Percentiles rank a stretch among this genome's conserved stretches.
Conservation (phyloP, 2,797 vertebrate species). For the Ctenopoma kingsleyae region DNA sequence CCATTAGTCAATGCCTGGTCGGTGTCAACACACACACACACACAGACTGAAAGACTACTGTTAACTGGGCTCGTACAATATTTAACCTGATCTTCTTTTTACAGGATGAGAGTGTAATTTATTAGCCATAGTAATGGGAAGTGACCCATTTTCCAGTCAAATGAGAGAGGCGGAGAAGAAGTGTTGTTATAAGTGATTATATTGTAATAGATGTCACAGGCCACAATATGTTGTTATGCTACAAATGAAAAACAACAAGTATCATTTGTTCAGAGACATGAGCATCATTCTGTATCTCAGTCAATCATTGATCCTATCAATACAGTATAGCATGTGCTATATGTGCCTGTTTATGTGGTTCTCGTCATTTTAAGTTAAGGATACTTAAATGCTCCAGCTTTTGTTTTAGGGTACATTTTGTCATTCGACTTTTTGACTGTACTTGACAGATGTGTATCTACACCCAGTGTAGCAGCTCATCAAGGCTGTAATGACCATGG, state of each 20-base stretch:
- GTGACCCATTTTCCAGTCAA: slow-evolving; percentile 55
- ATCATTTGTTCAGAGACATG: too few species aligned
- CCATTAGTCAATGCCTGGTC: slow-evolving; percentile 73
- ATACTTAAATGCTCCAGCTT: neutral
- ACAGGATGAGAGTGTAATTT: slow-evolving; percentile 63
- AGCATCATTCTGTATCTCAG: too few species aligned
- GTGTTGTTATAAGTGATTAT: slow-evolving; percentile 40
- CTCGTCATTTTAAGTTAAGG: neutral
- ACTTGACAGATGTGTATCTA: neutral
- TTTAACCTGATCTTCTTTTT: slow-evolving; percentile 70
- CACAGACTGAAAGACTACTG: slow-evolving; percentile 25
- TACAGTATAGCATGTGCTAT: too few species aligned
- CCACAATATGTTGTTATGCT: neutral
- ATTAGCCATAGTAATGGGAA: slow-evolving; percentile 57
- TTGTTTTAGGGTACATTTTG: neutral
- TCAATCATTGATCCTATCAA: too few species aligned
- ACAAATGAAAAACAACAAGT: neutral
- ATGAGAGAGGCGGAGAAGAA: slow-evolving; percentile 41
- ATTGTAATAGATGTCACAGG: slow-evolving; percentile 46
- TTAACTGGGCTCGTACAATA: slow-evolving; percentile 50
- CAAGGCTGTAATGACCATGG: too few species aligned
- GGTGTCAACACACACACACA: slow-evolving; percentile 53
- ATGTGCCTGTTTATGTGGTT: neutral
- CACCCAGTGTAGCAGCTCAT: too few species aligned
- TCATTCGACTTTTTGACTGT: neutral